These are phyloP conservation scores for Drosophila vallismaia DNA, from an alignment of 2,888 invertebrate species.

Conservation along the genomic window DNA sequence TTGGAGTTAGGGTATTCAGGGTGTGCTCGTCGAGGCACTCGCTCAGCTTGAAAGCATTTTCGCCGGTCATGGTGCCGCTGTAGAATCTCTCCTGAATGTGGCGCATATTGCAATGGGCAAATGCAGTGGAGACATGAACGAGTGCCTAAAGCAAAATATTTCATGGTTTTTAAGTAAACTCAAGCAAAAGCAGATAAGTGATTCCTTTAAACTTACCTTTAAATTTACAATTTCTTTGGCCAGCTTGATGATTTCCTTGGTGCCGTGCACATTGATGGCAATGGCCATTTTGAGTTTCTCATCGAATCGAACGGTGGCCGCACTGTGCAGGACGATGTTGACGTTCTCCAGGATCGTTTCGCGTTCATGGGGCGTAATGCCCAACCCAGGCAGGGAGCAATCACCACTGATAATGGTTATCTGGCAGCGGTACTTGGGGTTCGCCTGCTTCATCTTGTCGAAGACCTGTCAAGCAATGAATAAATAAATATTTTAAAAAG, in stretches of 20 bases:
- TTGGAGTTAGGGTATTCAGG: conserved; percentile 81
- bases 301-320: conserved; percentile 94
- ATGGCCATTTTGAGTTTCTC: conserved; percentile 89
- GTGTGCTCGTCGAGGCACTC: conserved; percentile 84
- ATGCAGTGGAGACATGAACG: conserved; percentile 89
- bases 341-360: conserved; percentile 82
- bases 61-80: conserved; percentile 79
- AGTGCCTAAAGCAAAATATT: conserved; percentile 82
- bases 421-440: conserved; percentile 82
- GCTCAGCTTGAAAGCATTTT: conserved; percentile 83
- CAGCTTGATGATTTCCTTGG: conserved; percentile 87
- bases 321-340: conserved; percentile 92
- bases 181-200: background rate
- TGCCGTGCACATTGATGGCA: conserved; percentile 89
- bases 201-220: conserved; percentile 84
- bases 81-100: conserved; percentile 84
- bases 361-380: conserved; percentile 82
- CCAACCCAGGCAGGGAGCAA: conserved; percentile 82
- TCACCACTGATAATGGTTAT: conserved; percentile 84
- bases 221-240: conserved; percentile 87
- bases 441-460: conserved; percentile 74
- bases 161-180: background rate
- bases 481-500: background rate
- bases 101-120: conserved; percentile 86
- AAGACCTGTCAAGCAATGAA: conserved; percentile 60